A percentile compares a stretch with the other conserved stretches of the same genome.
These are phyloP conservation scores for Chrysotoxum bicinctum DNA, from an alignment of 2,888 invertebrate genomes.

Conservation along the genomic window DNA sequence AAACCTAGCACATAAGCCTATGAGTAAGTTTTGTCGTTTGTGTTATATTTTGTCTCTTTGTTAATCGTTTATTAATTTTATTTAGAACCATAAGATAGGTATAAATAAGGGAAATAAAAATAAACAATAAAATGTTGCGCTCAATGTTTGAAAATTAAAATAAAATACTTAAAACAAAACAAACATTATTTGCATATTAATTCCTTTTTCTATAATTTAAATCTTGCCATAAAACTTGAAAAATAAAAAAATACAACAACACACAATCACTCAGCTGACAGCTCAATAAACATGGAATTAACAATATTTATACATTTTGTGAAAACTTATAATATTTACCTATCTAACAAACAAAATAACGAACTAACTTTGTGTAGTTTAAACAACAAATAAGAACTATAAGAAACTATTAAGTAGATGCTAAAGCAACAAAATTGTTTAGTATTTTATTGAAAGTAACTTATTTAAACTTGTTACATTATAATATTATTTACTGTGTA, in stretches of 20 bases:
- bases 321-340: slow-evolving; percentile 36
- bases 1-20: slow-evolving; percentile 21
- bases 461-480: slow-evolving; percentile 43
- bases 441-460: slow-evolving; percentile 49
- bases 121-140: slow-evolving; percentile 21
- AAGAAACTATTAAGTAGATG: slow-evolving; percentile 36
- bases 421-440: slow-evolving; percentile 41
- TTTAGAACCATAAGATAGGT: neutral
- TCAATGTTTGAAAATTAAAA: slow-evolving; percentile 39
- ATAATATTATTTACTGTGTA: slow-evolving; percentile 58
- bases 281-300: slow-evolving; percentile 51
- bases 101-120: neutral
- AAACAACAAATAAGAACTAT: slow-evolving; percentile 6
- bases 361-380: neutral
- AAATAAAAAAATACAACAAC: neutral
- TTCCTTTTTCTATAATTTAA: slow-evolving; percentile 24
- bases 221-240: slow-evolving; percentile 40
- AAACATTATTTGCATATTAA: neutral
- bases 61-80: slow-evolving; percentile 47
- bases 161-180: slow-evolving; percentile 1
- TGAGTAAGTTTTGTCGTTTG: slow-evolving; percentile 37
- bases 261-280: slow-evolving; percentile 28
- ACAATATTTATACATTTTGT: slow-evolving; percentile 3
- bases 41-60: slow-evolving; percentile 45
- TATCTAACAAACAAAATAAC: slow-evolving; percentile 29